These are phyloP conservation scores for Druon quercuslanigerum DNA, from an alignment of 1,140 invertebrate species.

Conservation along the genomic window DNA sequence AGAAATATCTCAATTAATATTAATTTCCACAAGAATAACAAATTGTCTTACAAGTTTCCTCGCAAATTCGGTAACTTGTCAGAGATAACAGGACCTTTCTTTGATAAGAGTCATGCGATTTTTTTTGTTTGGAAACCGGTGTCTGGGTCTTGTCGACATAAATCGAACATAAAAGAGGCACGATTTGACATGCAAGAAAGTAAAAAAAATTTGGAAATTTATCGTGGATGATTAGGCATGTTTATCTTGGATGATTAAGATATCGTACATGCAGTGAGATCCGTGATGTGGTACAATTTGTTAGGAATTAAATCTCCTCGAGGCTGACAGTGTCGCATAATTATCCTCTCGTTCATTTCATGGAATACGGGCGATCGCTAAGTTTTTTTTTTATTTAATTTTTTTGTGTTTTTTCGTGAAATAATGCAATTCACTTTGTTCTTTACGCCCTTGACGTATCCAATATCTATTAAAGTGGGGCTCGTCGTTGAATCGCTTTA, in stretches of 20 bases:
- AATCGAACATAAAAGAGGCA: not conserved
- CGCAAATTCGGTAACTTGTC: not conserved
- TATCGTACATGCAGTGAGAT: constrained; percentile 9
- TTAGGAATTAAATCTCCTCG: constrained; percentile 22
- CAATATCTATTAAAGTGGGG: not conserved
- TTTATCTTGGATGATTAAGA: constrained; percentile 8
- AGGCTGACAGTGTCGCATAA: not conserved
- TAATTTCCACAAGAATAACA: no score
- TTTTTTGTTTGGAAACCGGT: not conserved
- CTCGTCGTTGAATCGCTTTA: not conserved
- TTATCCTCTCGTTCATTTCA: constrained; percentile 15
- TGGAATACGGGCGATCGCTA: not conserved
- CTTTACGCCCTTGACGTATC: constrained; percentile 7
- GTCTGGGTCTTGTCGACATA: not conserved
- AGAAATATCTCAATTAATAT: no score
- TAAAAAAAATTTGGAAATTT: not conserved
- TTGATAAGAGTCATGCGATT: constrained; percentile 3
- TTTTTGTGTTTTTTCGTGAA: not conserved
- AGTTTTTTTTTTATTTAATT: not conserved
- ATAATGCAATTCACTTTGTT: constrained; percentile 20
- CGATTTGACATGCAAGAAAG: constrained; percentile 3
- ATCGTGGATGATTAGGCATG: not conserved
- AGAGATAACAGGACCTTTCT: not conserved
- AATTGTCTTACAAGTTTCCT: not conserved
- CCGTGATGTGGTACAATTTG: constrained; percentile 10